A percentile compares a stretch with the other conserved stretches of the same genome.
phyloP scores from a whole-genome alignment of 2,888 invertebrate species.

The Agriopis leucophaearia region DNA sequence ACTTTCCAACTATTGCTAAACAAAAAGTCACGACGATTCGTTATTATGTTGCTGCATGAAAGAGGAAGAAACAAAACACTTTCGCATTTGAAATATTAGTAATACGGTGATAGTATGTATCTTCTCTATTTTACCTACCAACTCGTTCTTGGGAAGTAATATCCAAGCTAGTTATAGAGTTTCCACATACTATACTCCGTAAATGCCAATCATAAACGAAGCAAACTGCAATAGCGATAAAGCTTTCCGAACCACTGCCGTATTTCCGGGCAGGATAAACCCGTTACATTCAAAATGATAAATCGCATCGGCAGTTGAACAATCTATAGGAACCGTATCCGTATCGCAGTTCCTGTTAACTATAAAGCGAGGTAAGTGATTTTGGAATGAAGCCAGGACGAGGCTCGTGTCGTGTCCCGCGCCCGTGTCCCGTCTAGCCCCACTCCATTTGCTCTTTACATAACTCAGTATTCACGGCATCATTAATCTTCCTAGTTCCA shows the following conservation, averaged over 20 bases:
- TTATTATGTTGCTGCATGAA: too few species aligned
- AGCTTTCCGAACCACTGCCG: constrained; percentile 25
- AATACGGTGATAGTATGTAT: too few species aligned
- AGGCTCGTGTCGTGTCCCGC: constrained; percentile 48
- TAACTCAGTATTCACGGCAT: constrained; percentile 84
- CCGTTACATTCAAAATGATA: constrained; percentile 49
- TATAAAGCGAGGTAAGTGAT: constrained; percentile 80
- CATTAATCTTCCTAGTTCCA: constrained; percentile 85
- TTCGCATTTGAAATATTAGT: too few species aligned
- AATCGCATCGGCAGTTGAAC: constrained; percentile 53
- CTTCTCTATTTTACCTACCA: too few species aligned
- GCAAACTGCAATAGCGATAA: constrained; percentile 26
- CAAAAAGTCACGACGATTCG: too few species aligned
- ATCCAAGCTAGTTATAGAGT: not conserved
- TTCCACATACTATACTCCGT: not conserved
- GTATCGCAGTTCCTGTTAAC: constrained; percentile 64
- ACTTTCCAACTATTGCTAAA: too few species aligned
- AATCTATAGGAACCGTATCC: constrained; percentile 42
- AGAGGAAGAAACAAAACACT: too few species aligned
- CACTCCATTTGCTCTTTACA: constrained; percentile 84
- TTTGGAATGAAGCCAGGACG: constrained; percentile 83
- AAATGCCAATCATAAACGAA: constrained; percentile 43
- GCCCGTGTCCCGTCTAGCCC: constrained; percentile 63
- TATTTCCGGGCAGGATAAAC: constrained; percentile 43
- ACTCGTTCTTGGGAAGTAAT: not conserved